Conservation (phyloP, 2,888 invertebrate genomes). For the Hylaea fasciaria region DNA sequence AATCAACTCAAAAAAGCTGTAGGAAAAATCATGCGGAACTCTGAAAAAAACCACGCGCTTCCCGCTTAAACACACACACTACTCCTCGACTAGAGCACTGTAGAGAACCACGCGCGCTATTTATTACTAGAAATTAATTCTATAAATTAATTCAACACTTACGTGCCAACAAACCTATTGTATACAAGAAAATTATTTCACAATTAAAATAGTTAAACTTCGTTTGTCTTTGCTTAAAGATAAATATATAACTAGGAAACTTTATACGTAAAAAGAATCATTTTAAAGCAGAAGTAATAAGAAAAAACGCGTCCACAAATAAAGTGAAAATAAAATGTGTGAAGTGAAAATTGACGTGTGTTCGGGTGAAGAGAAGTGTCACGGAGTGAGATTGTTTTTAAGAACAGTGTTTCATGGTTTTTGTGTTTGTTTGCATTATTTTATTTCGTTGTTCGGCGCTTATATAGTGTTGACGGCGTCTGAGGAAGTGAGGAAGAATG, state of each 20-base stretch:
- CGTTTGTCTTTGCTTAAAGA: no score
- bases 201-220: no score
- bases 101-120: no score
- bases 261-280: no score
- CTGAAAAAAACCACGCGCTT: no score
- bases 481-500: constrained; percentile 41
- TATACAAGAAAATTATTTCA: background rate
- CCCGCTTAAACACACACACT: no score
- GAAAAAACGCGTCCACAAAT: background rate
- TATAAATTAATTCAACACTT: no score
- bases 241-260: no score
- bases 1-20: no score
- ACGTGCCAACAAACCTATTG: background rate
- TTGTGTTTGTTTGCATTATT: constrained; percentile 26
- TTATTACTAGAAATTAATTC: background rate
- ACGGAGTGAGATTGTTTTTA: constrained; percentile 16
- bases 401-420: constrained; percentile 34
- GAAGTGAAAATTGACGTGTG: constrained; percentile 40
- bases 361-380: constrained; percentile 1
- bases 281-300: no score
- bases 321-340: constrained; percentile 41
- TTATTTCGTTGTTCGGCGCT: constrained; percentile 29
- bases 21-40: no score
- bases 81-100: no score
- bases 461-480: constrained; percentile 30